These are phyloP conservation scores for Erythrolamprus reginae DNA, from an alignment of 2,113 vertebrate genomes.

Conservation along the genomic window DNA sequence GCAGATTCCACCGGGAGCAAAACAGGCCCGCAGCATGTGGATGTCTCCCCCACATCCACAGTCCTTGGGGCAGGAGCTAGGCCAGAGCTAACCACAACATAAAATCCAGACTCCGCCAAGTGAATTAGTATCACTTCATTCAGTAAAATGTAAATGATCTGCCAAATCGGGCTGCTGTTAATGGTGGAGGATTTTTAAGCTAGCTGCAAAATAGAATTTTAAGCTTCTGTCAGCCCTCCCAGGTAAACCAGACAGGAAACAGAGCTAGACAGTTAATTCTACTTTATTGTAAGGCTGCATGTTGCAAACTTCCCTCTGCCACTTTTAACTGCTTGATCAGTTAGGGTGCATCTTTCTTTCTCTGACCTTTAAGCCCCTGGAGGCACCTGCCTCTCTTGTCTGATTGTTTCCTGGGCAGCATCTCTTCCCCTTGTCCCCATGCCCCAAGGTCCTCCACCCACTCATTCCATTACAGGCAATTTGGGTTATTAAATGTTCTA, in stretches of 20 bases:
- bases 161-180: neutral
- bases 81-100: too few relatives aligned
- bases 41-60: too few relatives aligned
- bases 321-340: neutral
- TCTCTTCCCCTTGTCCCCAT: neutral
- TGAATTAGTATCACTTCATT: neutral
- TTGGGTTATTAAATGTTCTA: neutral
- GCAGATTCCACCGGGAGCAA: too few relatives aligned
- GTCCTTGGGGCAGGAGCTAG: too few relatives aligned
- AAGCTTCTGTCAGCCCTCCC: neutral
- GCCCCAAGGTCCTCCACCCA: neutral
- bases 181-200: neutral
- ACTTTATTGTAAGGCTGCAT: neutral
- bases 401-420: neutral
- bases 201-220: neutral
- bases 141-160: neutral
- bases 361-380: neutral
- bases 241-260: neutral
- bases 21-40: too few relatives aligned
- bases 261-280: neutral
- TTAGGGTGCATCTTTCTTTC: neutral
- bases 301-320: neutral
- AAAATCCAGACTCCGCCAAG: neutral
- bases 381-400: neutral
- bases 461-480: neutral